A percentile compares a stretch with the other conserved stretches of the same genome.
Evolutionary conservation across 1,140 invertebrate genomes (phyloP).

Genomic region (Camponotus floridanus): DNA sequence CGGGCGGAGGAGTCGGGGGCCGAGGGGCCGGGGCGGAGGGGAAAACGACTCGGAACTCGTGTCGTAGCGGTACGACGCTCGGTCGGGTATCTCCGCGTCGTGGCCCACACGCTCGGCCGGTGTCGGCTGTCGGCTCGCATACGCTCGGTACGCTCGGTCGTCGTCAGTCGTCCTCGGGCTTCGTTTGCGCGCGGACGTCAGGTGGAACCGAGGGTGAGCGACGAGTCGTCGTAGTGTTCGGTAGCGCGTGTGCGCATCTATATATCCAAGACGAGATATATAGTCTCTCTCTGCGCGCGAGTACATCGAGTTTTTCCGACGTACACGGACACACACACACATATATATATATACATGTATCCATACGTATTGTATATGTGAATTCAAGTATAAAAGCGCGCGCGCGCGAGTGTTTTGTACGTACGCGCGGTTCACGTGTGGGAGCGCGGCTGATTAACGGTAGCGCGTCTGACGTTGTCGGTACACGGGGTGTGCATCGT

Average conservation of each 20-base stretch:
- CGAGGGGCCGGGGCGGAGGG: conserved; percentile 6
- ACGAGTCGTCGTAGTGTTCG: background rate
- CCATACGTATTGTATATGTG: background rate
- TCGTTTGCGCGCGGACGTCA: conserved; percentile 55
- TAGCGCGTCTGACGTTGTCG: conserved; percentile 39
- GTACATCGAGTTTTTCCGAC: conserved; percentile 17
- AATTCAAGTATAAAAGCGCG: background rate
- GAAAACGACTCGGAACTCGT: conserved; percentile 69
- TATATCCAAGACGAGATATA: conserved; percentile 4
- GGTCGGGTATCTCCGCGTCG: conserved; percentile 76
- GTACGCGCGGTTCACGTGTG: conserved; percentile 48
- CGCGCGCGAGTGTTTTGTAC: conserved; percentile 7
- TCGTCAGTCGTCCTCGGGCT: conserved; percentile 70
- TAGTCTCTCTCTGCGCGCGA: background rate
- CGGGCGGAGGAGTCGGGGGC: background rate
- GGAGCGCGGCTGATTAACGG: conserved; percentile 35
- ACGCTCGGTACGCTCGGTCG: conserved; percentile 34
- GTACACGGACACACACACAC: background rate
- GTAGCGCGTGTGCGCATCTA: background rate
- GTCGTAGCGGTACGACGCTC: conserved; percentile 73
- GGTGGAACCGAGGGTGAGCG: background rate
- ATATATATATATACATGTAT: background rate
- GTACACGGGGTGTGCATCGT: background rate
- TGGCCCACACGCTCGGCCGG: conserved; percentile 73
- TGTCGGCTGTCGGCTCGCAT: conserved; percentile 66